Conservation (phyloP, 2,888 invertebrate genomes). For the Spicauda simplicius region DNA sequence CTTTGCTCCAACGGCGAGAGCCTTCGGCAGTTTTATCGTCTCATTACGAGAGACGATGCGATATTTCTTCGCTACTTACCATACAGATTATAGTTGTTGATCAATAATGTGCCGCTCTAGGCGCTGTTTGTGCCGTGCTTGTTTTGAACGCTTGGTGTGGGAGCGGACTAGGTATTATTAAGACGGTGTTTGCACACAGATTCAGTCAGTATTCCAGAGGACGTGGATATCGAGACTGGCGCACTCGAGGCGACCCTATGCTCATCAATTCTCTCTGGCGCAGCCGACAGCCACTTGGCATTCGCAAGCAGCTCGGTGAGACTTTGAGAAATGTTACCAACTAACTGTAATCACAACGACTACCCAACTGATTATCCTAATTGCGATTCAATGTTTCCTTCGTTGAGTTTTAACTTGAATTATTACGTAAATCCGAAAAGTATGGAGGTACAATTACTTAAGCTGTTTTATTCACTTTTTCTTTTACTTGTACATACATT, state of each 20-base stretch:
- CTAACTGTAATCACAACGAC: constrained; percentile 31
- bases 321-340: constrained; percentile 28
- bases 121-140: constrained; percentile 36
- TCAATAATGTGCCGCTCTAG: constrained; percentile 43
- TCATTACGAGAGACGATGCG: constrained; percentile 66
- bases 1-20: constrained; percentile 70
- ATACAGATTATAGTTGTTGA: constrained; percentile 61
- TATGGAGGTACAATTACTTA: no score
- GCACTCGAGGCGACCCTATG: constrained; percentile 88
- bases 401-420: no score
- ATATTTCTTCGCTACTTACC: constrained; percentile 61
- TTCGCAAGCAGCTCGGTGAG: constrained; percentile 87
- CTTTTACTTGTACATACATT: no score
- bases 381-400: neutral
- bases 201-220: constrained; percentile 86
- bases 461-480: no score
- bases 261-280: constrained; percentile 90
- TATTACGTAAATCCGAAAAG: no score
- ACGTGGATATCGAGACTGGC: constrained; percentile 89
- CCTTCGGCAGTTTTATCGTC: constrained; percentile 69
- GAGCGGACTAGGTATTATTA: constrained; percentile 41
- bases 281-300: constrained; percentile 90
- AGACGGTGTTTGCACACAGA: constrained; percentile 70
- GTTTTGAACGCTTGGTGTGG: constrained; percentile 26
- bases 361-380: constrained; percentile 12